Base-by-base conservation (phyloP, 2,888 invertebrate species). In the Monopis laevigella region DNA sequence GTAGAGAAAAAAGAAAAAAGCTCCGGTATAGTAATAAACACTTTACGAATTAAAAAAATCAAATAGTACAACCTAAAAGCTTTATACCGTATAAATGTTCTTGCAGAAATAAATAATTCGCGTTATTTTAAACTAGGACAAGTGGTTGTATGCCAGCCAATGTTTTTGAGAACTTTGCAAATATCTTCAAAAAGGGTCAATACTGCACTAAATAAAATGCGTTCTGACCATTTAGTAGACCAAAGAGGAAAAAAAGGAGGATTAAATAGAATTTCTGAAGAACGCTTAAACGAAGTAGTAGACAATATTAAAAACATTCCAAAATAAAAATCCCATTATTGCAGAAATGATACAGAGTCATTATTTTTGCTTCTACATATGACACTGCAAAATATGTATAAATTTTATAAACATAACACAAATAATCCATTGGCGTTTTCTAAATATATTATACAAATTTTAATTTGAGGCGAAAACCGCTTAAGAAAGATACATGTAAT, bases 401-500 rank as follows among this genome's bases (percentile, higher is more conserved):
- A 34, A 8, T 14, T 35, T n/a, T 41, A 41, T 6, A 36, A 41
- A 41, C 11, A 10, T 3, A 35, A n/a, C 2, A 14, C 30, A 12
- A 6, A 35, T 11, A 41, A 43, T 11, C 17, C 32, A 13, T 40
- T 43, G 13, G 41, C 39, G 5, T 14, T 39, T 18, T 24, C 26
- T 10, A 38, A 13, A 26, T 41, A 10, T 43, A 40, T 36, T 34
- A 43, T 19, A 28, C 19, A 34, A 7, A 43, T 21, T 43, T 43
- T 14, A 43, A 43, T 29, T 35, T 43, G 27, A 16, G 26, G n/a
- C 40, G 24, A 24, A 41, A 43, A 17, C 17, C 12, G 13, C 26
- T 17, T 2, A 14, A 43, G 16, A 41, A 30, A 26, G 41, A 43
- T 18, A 43, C 43, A 11, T 43, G 43, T 19, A 12, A 11, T 11